These are phyloP conservation scores for Neolamprologus devosi DNA, from an alignment of 2,113 vertebrate species.

Conservation along the genomic window DNA sequence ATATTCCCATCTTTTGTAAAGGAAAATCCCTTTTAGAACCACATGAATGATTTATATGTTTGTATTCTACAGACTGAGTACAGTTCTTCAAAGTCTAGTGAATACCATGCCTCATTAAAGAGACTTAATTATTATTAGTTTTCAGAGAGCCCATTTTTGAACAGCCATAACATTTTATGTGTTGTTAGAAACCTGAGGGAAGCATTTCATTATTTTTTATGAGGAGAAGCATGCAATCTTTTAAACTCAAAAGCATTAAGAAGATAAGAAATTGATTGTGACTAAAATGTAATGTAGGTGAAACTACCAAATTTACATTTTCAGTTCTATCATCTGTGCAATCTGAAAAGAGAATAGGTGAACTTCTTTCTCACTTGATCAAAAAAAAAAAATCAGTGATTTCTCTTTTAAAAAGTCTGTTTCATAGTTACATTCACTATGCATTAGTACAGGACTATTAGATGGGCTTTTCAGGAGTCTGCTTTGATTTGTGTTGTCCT, in stretches of 20 bases:
- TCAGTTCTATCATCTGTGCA: not conserved
- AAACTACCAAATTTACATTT: not conserved
- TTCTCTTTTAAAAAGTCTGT: not conserved
- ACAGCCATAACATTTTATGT: conserved; percentile 64
- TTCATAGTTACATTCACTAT: not conserved
- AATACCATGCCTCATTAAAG: conserved; percentile 64
- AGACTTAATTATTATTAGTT: conserved; percentile 71
- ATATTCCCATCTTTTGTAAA: not conserved
- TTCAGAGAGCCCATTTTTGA: conserved; percentile 65
- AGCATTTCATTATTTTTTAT: conserved; percentile 49
- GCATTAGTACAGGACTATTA: conserved; percentile 15
- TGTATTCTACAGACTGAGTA: not conserved
- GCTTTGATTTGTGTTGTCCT: conserved; percentile 51
- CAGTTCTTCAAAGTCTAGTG: conserved; percentile 20
- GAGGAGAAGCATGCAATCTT: conserved; percentile 17
- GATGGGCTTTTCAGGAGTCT: conserved; percentile 19
- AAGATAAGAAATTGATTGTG: not conserved
- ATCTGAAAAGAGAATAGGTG: not conserved
- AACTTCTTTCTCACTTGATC: not conserved
- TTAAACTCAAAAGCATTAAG: conserved; percentile 1
- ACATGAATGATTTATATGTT: conserved; percentile 3
- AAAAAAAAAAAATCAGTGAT: not conserved
- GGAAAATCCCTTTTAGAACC: not conserved
- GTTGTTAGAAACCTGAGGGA: conserved; percentile 56
- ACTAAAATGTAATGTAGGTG: not conserved